Percentiles rank a stretch among this genome's conserved stretches.
These are phyloP conservation scores for Ardeotis arabs DNA, from an alignment of 2,113 vertebrate genomes.

Conservation along the genomic window DNA sequence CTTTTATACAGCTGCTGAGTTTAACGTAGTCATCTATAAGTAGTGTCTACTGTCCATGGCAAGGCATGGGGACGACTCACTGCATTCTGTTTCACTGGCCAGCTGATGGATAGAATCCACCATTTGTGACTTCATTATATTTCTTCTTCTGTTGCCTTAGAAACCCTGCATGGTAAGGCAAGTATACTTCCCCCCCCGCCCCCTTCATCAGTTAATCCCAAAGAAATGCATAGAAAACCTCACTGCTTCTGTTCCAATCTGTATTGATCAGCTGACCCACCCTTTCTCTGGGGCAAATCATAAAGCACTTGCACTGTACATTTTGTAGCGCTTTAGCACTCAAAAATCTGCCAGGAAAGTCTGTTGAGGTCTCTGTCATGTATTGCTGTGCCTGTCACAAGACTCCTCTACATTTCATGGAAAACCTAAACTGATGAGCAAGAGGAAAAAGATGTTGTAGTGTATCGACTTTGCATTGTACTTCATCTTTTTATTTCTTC, in stretches of 20 bases:
- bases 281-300: background rate
- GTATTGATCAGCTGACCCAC: background rate
- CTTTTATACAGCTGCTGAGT: background rate
- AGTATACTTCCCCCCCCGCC: too few relatives aligned
- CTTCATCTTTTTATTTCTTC: background rate
- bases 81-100: background rate
- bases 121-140: background rate
- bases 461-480: background rate
- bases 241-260: background rate
- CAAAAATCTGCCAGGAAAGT: background rate
- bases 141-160: background rate
- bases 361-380: background rate
- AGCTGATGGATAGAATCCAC: background rate
- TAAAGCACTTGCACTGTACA: background rate
- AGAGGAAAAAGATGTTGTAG: background rate
- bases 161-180: background rate
- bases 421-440: background rate
- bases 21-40: background rate
- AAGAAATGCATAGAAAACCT: background rate
- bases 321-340: background rate
- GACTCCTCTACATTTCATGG: background rate
- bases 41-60: background rate
- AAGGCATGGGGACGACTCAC: fast-evolving
- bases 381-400: background rate
- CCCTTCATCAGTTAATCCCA: background rate